Evolutionary conservation across 2,797 vertebrate species (phyloP), one percentile per base, ranked within the genome.

Genomic region (Molossus alvarezi): DNA sequence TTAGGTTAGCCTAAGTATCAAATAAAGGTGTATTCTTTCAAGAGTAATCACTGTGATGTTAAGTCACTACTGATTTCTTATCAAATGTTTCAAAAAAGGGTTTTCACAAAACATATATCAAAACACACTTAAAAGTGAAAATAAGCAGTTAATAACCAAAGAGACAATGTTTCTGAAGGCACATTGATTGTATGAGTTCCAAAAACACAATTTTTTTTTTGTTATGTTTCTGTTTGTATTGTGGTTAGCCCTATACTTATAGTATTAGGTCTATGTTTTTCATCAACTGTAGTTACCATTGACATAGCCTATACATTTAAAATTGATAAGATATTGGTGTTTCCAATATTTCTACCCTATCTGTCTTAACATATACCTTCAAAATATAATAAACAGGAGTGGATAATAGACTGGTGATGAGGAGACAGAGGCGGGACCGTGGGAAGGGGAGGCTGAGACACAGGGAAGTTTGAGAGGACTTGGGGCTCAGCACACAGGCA

Each of bases 81-180:
- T 20, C 37, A 93, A 64, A 93, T 85, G 3, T 79, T 93, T 94
- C 5, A 83, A 64, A 75, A 81, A 76, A 27, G 0, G 15, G 53
- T 12, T 67, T 87, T 15, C 48, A 69, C 3, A 62, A 94, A 93
- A 83, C 45, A 21, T 77, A 55, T 6, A 71, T 72, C 21, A 90
- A 93, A 95, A 53, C 9, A 95, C 86, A 67, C 3, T 77, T 7
- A 83, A 57, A 81, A 69, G 55, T 55, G 11, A 27, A 84, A 88
- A 73, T 96, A 76, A 81, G n/a, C 21, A 72, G 51, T 21, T 95
- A 58, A 23, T 33, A 76, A 58, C 18, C 12, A 77, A 86, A 53
- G 8, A 90, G 17, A n/a, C 4, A 17, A 53, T 33, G 15, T 0
- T 85, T 90, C 58, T 60, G 18, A 89, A 83, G 18, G 4, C 8